phyloP scores from a whole-genome alignment of 2,888 invertebrate species.

The Lasioglossum leucozonium region DNA sequence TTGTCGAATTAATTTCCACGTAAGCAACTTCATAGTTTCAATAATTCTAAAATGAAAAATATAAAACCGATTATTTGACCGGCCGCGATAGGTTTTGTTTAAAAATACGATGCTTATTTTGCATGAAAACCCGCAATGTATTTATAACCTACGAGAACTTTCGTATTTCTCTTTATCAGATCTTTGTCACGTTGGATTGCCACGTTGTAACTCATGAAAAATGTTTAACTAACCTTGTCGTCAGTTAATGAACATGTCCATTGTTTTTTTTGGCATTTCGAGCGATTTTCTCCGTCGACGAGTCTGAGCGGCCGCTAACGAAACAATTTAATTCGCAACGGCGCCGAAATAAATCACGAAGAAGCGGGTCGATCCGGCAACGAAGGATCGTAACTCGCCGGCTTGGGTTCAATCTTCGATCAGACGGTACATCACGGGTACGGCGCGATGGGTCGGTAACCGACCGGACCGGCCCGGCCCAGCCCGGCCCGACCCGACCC shows the following conservation, averaged over 20 bases:
- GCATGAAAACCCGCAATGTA: too few relatives aligned
- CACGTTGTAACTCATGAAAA: not conserved
- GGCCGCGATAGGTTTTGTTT: too few relatives aligned
- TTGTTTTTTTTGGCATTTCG: not conserved
- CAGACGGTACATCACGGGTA: conserved; percentile 29
- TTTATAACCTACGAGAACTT: too few relatives aligned
- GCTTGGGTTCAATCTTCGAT: conserved; percentile 39
- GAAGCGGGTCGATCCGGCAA: conserved; percentile 18
- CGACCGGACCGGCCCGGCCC: not conserved
- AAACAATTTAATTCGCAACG: conserved; percentile 27
- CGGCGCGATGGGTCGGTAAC: too few relatives aligned
- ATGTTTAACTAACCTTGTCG: not conserved
- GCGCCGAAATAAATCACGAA: conserved; percentile 32
- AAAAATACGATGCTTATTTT: too few relatives aligned
- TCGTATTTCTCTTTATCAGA: too few relatives aligned
- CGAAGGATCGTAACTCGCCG: conserved; percentile 32
- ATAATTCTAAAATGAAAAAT: too few relatives aligned
- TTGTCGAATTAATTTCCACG: too few relatives aligned
- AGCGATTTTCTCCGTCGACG: not conserved
- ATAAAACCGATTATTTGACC: too few relatives aligned
- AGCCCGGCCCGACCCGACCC: not conserved
- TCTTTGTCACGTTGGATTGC: not conserved
- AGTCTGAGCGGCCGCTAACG: not conserved
- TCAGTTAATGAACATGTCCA: not conserved
- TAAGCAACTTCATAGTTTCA: too few relatives aligned